phyloP scores from a whole-genome alignment of 2,797 vertebrate genomes.

The Cuculus canorus region DNA sequence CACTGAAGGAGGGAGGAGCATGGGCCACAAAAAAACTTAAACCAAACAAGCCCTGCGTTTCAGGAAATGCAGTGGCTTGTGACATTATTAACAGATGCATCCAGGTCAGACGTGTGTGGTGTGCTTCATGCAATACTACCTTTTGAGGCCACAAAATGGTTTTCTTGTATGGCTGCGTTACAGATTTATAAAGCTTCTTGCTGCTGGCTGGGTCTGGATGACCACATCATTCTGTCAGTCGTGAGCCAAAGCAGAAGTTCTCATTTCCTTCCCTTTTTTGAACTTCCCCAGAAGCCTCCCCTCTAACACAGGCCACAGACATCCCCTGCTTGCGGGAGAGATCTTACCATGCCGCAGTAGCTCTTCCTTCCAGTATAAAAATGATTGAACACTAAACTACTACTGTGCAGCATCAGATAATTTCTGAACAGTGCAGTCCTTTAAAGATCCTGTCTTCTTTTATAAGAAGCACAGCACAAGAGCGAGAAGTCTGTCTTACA shows the following conservation, averaged over 20 bases:
- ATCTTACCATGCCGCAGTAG: background rate
- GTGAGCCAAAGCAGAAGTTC: background rate
- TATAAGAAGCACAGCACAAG: background rate
- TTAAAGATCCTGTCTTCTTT: background rate
- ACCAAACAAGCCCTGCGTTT: background rate
- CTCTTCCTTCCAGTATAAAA: background rate
- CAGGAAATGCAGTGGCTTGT: background rate
- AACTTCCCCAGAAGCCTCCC: background rate
- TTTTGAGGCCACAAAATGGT: background rate
- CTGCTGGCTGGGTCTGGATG: background rate
- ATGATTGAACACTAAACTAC: background rate
- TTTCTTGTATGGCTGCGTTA: background rate
- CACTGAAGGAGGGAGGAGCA: background rate
- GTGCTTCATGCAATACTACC: background rate
- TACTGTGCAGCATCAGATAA: background rate
- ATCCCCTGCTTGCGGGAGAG: background rate
- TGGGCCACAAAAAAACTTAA: background rate
- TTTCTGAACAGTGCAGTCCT: background rate
- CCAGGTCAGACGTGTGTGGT: background rate
- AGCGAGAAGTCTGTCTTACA: background rate
- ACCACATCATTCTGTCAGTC: background rate
- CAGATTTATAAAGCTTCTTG: background rate
- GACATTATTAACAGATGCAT: background rate
- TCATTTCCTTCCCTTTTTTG: background rate
- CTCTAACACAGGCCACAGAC: background rate